Evolutionary conservation across 2,888 invertebrate species (phyloP), one percentile per base, ranked within the genome.

Genomic region (Phorcus lineatus): DNA sequence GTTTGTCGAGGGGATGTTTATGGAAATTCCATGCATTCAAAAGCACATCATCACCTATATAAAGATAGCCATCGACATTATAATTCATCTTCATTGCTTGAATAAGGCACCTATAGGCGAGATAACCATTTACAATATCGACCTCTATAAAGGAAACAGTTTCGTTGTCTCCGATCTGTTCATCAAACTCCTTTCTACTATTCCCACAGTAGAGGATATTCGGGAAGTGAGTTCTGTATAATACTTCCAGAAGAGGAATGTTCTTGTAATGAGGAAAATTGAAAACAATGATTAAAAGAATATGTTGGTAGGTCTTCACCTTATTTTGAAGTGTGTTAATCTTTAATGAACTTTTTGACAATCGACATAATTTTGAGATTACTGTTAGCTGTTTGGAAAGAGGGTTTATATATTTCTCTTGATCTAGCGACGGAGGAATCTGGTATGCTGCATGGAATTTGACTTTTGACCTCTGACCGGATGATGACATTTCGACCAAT

Each of bases 1-100:
- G 9, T 54, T 70, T 67, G 40, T 78, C 53, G 13, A 54, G 16
- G 16, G 67, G 78, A 47, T 67, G n/a, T n/a, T 11, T 6, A 16
- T 55, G 52, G 17, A 80, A 11, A 17, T 75, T 47, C 75, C 80
- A 76, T 0, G 28, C 16, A 31, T 53, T 76, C 13, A 86, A 47
- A 70, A 80, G 79, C 77, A 80, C 81, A n/a, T 74, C 77, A 22
- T 86, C 86, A 0, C 83, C 74, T 17, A 84, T 78, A 75, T 79
- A 78, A 13, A 87, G 66, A 78, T 81, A 84, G 0, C 85, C 87
- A 4, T 70, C 77, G 4, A 84, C 81, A 9, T 82, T 82, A 78
- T 84, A 82, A n/a, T 79, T 74, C 84, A 87, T 83, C 24, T 77
- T 52, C 40, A 79, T 76, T 6, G 86, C 86, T 2, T 62, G 78